Percentiles rank a stretch among this genome's conserved stretches.
Evolutionary conservation across 2,113 vertebrate genomes (phyloP).

Genomic region (Cyanoramphus novaezelandiae): DNA sequence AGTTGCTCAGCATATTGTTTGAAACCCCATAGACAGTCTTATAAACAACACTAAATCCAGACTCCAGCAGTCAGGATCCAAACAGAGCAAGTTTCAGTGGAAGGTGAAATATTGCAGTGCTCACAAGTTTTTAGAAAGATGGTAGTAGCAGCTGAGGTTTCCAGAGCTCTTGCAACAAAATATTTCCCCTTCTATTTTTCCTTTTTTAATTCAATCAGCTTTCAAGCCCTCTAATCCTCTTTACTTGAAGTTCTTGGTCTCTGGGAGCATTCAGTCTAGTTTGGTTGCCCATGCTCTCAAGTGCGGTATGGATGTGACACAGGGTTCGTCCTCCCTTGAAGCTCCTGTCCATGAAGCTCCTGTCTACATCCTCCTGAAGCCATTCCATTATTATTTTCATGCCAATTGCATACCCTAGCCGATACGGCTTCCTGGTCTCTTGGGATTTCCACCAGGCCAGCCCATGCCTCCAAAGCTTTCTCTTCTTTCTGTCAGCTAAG

Average conservation of each 20-base stretch:
- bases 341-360: neutral
- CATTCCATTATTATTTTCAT: neutral
- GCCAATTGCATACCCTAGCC: neutral
- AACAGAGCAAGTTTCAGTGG: neutral
- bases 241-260: neutral
- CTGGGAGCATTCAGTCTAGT: neutral
- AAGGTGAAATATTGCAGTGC: neutral
- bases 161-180: neutral
- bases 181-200: neutral
- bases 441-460: neutral
- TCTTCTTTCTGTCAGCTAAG: neutral
- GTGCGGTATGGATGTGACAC: accelerated
- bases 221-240: neutral
- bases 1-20: neutral
- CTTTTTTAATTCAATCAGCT: neutral
- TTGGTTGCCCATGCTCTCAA: neutral
- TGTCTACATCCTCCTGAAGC: neutral
- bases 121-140: neutral
- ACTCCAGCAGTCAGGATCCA: neutral
- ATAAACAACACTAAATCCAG: neutral
- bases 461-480: accelerated
- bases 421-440: neutral
- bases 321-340: neutral
- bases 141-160: neutral
- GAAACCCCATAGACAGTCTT: neutral